Percentiles rank a stretch among this genome's conserved stretches.
phyloP scores from a whole-genome alignment of 2,113 vertebrate genomes.

The Clinocottus analis region DNA sequence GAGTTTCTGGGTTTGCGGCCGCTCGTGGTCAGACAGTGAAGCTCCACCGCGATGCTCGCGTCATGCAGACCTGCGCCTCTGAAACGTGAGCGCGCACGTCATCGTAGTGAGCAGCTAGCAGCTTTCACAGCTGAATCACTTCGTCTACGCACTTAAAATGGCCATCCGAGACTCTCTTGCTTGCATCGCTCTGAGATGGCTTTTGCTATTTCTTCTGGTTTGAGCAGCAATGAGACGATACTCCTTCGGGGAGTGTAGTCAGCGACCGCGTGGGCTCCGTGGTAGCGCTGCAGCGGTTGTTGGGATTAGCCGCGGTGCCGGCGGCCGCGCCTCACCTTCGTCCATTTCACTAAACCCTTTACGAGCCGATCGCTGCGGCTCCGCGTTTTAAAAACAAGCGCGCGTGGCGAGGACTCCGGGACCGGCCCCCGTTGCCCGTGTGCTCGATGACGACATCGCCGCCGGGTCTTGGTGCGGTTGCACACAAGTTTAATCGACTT shows the following conservation, averaged over 20 bases:
- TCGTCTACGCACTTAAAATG: neutral
- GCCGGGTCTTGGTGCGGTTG: slow-evolving; percentile 25
- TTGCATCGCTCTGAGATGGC: neutral
- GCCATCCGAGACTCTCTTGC: neutral
- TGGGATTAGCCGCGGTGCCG: slow-evolving; percentile 40
- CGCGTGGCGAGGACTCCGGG: slow-evolving; percentile 10
- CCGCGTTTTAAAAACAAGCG: slow-evolving; percentile 6
- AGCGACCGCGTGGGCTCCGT: neutral
- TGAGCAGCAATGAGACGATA: neutral
- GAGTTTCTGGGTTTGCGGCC: neutral
- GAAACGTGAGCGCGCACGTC: no score
- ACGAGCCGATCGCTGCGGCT: neutral
- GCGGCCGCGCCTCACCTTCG: slow-evolving; percentile 19
- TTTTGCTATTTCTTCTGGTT: neutral
- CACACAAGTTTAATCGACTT: slow-evolving; percentile 9
- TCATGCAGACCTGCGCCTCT: no score
- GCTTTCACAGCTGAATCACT: neutral
- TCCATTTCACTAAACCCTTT: neutral
- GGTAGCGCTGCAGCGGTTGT: slow-evolving; percentile 37
- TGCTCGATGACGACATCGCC: slow-evolving; percentile 42
- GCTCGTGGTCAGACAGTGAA: neutral
- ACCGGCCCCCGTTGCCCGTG: neutral
- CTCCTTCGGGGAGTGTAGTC: neutral
- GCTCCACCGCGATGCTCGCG: neutral
- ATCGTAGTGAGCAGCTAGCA: no score